Evolutionary conservation across 1,140 invertebrate genomes (phyloP).

Genomic region (Leucophenga varia): DNA sequence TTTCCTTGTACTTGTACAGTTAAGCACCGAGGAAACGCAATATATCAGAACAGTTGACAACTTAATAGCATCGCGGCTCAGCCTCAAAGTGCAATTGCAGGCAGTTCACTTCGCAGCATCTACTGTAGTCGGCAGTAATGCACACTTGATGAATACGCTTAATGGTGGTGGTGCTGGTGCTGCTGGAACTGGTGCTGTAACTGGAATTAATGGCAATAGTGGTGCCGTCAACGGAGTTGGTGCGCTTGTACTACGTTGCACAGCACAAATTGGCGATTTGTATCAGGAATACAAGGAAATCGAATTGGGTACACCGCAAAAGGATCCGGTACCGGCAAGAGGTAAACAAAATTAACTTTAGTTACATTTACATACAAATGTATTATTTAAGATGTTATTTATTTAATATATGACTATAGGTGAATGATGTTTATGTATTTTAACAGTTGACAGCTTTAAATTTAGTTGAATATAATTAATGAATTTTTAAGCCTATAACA

Average conservation of each 20-base stretch:
- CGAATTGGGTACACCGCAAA: conserved; percentile 58
- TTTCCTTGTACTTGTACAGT: conserved; percentile 18
- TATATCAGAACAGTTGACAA: conserved; percentile 50
- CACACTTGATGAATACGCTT: conserved; percentile 25
- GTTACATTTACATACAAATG: too few species aligned
- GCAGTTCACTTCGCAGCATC: conserved; percentile 41
- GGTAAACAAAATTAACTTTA: too few species aligned
- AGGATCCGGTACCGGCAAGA: conserved; percentile 62
- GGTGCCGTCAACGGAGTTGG: conserved; percentile 27
- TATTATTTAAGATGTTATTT: too few species aligned
- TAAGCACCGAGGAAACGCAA: conserved; percentile 42
- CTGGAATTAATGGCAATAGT: conserved; percentile 9
- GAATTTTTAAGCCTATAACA: too few species aligned
- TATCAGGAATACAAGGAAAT: conserved; percentile 61
- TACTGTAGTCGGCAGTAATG: conserved; percentile 28
- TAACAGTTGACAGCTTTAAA: too few species aligned
- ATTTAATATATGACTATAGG: too few species aligned
- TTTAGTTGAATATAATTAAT: too few species aligned
- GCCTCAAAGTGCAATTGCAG: conserved; percentile 55
- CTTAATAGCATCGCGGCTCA: conserved; percentile 47
- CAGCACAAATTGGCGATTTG: conserved; percentile 59
- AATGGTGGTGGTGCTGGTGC: conserved; percentile 8
- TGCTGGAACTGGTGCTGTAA: neutral
- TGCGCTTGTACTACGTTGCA: conserved; percentile 59
- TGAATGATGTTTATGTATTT: too few species aligned